A percentile compares a stretch with the other conserved stretches of the same genome.
These are phyloP conservation scores for Triops cancriformis DNA, from an alignment of 1,140 invertebrate species.

Conservation along the genomic window DNA sequence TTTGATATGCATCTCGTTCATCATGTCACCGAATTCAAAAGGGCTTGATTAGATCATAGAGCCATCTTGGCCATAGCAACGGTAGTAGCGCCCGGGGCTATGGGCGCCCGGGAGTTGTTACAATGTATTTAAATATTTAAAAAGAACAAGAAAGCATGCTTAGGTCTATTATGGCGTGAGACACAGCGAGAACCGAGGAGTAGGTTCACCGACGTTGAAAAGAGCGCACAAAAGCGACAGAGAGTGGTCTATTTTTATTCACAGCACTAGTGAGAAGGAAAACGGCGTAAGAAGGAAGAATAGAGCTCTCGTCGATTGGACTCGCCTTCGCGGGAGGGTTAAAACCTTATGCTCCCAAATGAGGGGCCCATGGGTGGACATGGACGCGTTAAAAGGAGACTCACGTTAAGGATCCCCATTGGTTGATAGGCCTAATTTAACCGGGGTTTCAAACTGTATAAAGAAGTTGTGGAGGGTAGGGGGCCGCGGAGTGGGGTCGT, in stretches of 20 bases:
- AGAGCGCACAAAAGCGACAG: not conserved
- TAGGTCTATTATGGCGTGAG: slow-evolving; percentile 10
- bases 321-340: not conserved
- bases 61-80: not conserved
- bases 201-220: not conserved
- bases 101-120: not conserved
- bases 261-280: not conserved
- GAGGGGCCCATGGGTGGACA: not conserved
- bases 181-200: not conserved
- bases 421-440: slow-evolving; percentile 10
- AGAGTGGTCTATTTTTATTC: not conserved
- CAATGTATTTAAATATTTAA: not conserved
- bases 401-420: not conserved
- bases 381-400: not conserved
- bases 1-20: not conserved
- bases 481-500: not conserved
- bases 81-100: not conserved
- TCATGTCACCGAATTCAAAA: slow-evolving; percentile 6
- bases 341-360: not conserved
- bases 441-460: not conserved
- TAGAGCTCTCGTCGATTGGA: not conserved
- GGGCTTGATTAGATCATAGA: not conserved
- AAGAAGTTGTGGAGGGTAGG: not conserved
- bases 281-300: not conserved
- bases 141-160: not conserved